Evolutionary conservation across 2,888 invertebrate genomes (phyloP), one percentile per base, ranked within the genome.

Genomic region (Ophion slaviceki): DNA sequence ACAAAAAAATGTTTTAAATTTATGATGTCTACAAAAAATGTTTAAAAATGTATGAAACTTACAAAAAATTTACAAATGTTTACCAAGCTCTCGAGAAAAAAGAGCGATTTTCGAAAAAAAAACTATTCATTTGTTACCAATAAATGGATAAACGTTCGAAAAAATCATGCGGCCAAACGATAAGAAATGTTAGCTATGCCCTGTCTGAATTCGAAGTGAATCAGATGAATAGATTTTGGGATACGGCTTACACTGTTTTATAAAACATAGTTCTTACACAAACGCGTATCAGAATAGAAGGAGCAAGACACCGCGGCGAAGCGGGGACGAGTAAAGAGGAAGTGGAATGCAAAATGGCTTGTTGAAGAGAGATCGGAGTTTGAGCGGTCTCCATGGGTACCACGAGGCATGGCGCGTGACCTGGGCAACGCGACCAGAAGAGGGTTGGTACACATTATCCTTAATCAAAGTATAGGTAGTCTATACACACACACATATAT

Each of bases 351-450:
- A 86, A 87, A 83, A 87, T 88, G 89, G 91, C 90, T 91, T 90
- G 91, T 90, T 91, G 91, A 90, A 89, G 90, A 89, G 88, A 89
- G 88, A 88, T 89, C 89, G 88, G 87, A 79, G 86, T 86, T 80
- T 80, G 80, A 80, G 78, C 87, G 90, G 91, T 91, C 92, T 89
- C 91, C 91, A 92, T 91, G 90, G 91, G 90, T 92, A 91, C 91
- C 90, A 86, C 88, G 90, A 80, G 89, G 88, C 88, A 91, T 87
- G 89, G 89, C 90, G 90, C 90, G 92, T 91, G 91, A 92, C 92
- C 92, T 92, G 92, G 91, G 91, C 90, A 91, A 92, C 90, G 90
- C 89, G 84, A 84, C 85, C 84, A 82, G 85, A 80, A 86, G 86
- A 88, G 82, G 87, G 88, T 84, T 80, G 47, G 75, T 88, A 80